Evolutionary conservation across 2,113 vertebrate species (phyloP).

Genomic region (Xenopus laevis): DNA sequence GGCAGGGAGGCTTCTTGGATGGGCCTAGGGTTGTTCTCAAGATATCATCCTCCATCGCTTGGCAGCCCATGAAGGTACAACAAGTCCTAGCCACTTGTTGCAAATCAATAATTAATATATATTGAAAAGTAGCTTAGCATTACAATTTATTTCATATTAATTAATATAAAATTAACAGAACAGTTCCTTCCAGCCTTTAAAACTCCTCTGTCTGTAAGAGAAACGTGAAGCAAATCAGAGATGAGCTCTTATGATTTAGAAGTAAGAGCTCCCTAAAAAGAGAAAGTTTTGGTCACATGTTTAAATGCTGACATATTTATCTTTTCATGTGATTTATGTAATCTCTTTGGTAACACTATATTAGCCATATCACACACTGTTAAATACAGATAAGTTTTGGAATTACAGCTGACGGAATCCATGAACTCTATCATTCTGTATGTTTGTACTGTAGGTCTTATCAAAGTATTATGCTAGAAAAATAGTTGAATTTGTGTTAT

Average conservation of each 20-base stretch:
- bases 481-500: conserved; percentile 57
- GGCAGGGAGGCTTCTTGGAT: too few relatives aligned
- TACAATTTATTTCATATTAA: too few relatives aligned
- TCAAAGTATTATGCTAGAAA: conserved; percentile 50
- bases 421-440: conserved; percentile 36
- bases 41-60: too few relatives aligned
- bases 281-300: conserved; percentile 41
- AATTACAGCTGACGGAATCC: conserved; percentile 41
- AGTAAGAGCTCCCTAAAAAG: conserved; percentile 48
- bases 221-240: too few relatives aligned
- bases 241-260: conserved; percentile 38
- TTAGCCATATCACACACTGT: conserved; percentile 43
- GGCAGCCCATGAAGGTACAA: too few relatives aligned
- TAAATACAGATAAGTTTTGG: conserved; percentile 44
- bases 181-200: too few relatives aligned
- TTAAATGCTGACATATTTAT: conserved; percentile 36
- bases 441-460: conserved; percentile 39
- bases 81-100: too few relatives aligned
- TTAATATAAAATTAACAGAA: too few relatives aligned
- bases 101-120: too few relatives aligned
- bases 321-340: conserved; percentile 41
- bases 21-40: too few relatives aligned
- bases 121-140: too few relatives aligned
- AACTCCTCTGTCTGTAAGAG: too few relatives aligned
- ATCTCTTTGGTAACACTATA: conserved; percentile 42